phyloP scores from a whole-genome alignment of 2,797 vertebrate genomes.

The Lemur catta region DNA sequence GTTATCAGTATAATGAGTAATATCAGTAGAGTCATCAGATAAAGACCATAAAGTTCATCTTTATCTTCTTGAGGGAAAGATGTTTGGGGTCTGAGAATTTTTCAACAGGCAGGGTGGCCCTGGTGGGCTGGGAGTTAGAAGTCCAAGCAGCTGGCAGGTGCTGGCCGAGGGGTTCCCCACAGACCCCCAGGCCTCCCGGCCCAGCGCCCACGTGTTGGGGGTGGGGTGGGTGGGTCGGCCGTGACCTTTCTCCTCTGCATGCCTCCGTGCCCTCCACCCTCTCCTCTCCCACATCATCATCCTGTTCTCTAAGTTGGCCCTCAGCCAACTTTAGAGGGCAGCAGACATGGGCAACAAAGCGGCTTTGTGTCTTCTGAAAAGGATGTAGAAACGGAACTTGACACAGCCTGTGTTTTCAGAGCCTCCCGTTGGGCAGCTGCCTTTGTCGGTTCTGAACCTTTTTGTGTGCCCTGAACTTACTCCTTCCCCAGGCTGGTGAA shows the following conservation, averaged over 20 bases:
- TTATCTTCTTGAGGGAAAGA: not conserved
- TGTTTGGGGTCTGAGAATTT: not conserved
- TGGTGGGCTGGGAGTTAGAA: fast-evolving
- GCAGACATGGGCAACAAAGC: slow-evolving; percentile 32
- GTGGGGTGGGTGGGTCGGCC: fast-evolving
- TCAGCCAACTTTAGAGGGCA: not conserved
- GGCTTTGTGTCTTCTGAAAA: slow-evolving; percentile 49
- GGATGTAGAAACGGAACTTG: slow-evolving; percentile 48
- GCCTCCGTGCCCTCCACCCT: not conserved
- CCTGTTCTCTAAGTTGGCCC: slow-evolving; percentile 14
- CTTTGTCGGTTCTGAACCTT: not conserved
- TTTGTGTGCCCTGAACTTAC: not conserved
- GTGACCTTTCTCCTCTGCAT: not conserved
- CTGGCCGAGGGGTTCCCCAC: no score
- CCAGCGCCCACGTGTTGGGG: no score
- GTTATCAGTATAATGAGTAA: no score
- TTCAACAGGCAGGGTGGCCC: not conserved
- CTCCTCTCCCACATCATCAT: not conserved
- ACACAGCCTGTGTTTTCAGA: not conserved
- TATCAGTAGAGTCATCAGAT: not conserved
- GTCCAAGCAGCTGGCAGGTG: not conserved
- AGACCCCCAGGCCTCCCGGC: no score
- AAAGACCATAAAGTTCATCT: not conserved
- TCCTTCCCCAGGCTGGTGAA: not conserved
- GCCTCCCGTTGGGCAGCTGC: not conserved